Evolutionary conservation across 2,113 vertebrate genomes (phyloP), one percentile per base, ranked within the genome.

Genomic region (Chlorocebus sabaeus): DNA sequence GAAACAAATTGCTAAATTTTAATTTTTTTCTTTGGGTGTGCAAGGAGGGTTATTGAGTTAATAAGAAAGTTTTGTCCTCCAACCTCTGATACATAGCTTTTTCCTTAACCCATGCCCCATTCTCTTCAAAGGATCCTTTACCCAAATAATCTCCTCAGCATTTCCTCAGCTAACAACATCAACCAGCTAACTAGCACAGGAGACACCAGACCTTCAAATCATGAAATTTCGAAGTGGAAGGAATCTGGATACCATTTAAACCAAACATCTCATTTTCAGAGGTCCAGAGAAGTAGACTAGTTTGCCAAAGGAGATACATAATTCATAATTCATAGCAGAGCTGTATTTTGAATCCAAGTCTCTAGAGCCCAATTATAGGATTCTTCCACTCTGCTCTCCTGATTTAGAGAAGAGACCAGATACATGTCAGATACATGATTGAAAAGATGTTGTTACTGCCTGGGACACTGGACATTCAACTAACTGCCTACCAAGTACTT

Each of bases 271-370:
- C 72, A 84, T 84, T 97, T 96, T 89, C 30, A 40, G 87, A 92
- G 85, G 27, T 35, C 61, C 27, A 59, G 35, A 50, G 67, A 90
- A 93, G 52, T 90, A 89, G 59, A 57, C 10, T 72, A 35, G 27
- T 61, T 94, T 96, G n/a, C 78, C 86, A 86, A 45, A 90, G 64
- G 52, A 92, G 38, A 76, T 68, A 35, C 45, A 52, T 83, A 91
- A 95, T 93, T 97, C n/a, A 64, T 86, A 88, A 96, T 92, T 97
- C n/a, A 67, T 61, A 93, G 32, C 13, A 89, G 57, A 79, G 43
- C 67, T 86, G 10, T 86, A 27, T 70, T 96, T 96, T 79, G 27
- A 89, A 79, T 91, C 23, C 23, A 40, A 25, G 50, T 50, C 40
- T 93, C 72, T 59, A 73, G 59, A 82, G 59, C 25, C 25, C 40